Evolutionary conservation across 2,888 invertebrate genomes (phyloP).

Genomic region (Drosophila paranaensis): DNA sequence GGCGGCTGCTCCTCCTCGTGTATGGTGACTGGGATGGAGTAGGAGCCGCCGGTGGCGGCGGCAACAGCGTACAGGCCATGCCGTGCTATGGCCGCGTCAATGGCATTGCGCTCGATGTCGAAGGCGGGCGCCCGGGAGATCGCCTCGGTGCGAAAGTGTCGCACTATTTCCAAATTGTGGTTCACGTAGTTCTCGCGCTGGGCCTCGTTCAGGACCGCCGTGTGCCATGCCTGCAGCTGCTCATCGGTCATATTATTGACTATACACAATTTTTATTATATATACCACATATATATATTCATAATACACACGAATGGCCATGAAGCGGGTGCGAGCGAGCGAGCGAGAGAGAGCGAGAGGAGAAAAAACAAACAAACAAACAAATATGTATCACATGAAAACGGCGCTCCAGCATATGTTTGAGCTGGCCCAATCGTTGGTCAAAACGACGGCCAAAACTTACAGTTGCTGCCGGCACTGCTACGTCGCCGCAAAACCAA

Average conservation of each 20-base stretch:
- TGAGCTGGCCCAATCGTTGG: not conserved
- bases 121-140: conserved; percentile 39
- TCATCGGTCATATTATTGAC: conserved; percentile 58
- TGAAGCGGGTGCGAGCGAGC: conserved; percentile 24
- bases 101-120: conserved; percentile 56
- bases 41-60: not conserved
- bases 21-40: not conserved
- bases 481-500: conserved; percentile 32
- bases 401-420: not conserved
- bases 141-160: conserved; percentile 55
- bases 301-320: conserved; percentile 41
- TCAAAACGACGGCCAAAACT: conserved; percentile 19
- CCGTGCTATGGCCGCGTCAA: conserved; percentile 56
- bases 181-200: conserved; percentile 59
- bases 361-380: conserved; percentile 18
- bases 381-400: conserved; percentile 17
- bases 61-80: conserved; percentile 36
- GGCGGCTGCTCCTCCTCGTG: conserved; percentile 48
- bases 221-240: conserved; percentile 49
- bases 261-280: conserved; percentile 7
- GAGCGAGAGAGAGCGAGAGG: conserved; percentile 1
- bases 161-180: conserved; percentile 56
- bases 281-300: not conserved
- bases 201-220: conserved; percentile 41
- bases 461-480: conserved; percentile 33